Percentiles rank a stretch among this genome's conserved stretches.
phyloP scores from a whole-genome alignment of 2,113 vertebrate genomes.

The Aleadryas rufinucha region DNA sequence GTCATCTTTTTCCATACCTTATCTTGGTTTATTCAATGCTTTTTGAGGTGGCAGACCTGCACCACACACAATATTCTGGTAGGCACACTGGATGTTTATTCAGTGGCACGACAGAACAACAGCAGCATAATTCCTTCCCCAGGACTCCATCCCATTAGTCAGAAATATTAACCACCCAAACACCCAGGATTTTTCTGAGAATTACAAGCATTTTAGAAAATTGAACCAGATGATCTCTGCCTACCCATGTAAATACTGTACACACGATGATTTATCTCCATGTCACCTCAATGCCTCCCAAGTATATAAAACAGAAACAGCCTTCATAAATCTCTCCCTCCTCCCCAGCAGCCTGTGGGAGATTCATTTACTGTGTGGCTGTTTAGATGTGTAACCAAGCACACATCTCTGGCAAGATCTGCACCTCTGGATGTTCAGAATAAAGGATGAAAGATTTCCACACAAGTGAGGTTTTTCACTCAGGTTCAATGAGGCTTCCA shows the following conservation, averaged over 20 bases:
- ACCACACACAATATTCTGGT: neutral
- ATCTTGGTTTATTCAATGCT: neutral
- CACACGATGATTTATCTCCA: conserved; percentile 1
- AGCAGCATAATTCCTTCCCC: neutral
- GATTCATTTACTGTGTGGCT: conserved; percentile 15
- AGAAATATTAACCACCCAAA: conserved; percentile 10
- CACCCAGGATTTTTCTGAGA: neutral
- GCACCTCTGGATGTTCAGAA: neutral
- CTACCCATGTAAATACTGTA: conserved; percentile 9
- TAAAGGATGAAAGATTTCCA: neutral
- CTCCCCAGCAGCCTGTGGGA: neutral
- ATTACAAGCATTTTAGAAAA: conserved; percentile 22
- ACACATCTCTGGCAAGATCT: neutral
- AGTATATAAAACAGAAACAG: conserved; percentile 44
- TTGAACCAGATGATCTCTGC: conserved; percentile 36
- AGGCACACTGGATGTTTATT: neutral
- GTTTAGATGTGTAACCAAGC: neutral
- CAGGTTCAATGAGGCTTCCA: neutral
- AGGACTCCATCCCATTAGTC: neutral
- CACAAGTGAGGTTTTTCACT: neutral
- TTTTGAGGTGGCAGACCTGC: neutral
- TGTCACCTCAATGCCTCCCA: conserved; percentile 26
- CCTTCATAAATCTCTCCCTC: conserved; percentile 33
- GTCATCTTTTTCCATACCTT: neutral
- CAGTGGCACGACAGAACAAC: neutral